phyloP scores from a whole-genome alignment of 2,888 invertebrate species.

The Microplitis deprimator region DNA sequence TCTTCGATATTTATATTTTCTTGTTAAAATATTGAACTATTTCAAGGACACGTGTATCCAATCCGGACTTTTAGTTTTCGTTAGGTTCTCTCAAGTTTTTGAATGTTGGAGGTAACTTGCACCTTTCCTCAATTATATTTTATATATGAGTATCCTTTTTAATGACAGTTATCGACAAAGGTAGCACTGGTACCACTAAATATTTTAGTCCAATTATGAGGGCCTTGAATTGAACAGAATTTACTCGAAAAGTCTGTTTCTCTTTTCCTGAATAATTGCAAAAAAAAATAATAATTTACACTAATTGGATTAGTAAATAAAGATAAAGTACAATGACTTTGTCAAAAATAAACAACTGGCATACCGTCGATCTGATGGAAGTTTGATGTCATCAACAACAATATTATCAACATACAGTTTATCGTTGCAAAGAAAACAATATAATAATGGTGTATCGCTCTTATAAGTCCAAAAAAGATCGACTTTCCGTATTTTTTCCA shows the following conservation, averaged over 20 bases:
- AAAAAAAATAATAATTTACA: slow-evolving; percentile 56
- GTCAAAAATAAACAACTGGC: background rate
- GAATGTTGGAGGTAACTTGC: too few species aligned
- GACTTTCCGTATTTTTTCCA: slow-evolving; percentile 79
- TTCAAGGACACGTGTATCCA: background rate
- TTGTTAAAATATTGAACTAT: background rate
- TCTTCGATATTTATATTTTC: background rate
- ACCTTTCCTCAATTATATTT: background rate
- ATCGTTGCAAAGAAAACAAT: slow-evolving; percentile 86
- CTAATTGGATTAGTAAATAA: background rate
- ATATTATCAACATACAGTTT: slow-evolving; percentile 84
- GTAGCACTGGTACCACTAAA: slow-evolving; percentile 84
- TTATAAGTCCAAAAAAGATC: slow-evolving; percentile 88
- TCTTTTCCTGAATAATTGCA: slow-evolving; percentile 76
- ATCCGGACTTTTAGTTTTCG: background rate
- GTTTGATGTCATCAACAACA: slow-evolving; percentile 82
- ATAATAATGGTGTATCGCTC: slow-evolving; percentile 85
- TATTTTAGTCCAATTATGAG: slow-evolving; percentile 81
- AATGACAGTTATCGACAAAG: slow-evolving; percentile 80
- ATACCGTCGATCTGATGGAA: slow-evolving; percentile 81
- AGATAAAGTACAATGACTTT: background rate
- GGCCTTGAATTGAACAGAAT: slow-evolving; percentile 79
- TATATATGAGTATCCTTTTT: background rate
- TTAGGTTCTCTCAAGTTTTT: background rate
- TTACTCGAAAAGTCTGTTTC: slow-evolving; percentile 82